A percentile compares a stretch with the other conserved stretches of the same genome.
Evolutionary conservation across 2,888 invertebrate species (phyloP).

Genomic region (Torymus tubicola): DNA sequence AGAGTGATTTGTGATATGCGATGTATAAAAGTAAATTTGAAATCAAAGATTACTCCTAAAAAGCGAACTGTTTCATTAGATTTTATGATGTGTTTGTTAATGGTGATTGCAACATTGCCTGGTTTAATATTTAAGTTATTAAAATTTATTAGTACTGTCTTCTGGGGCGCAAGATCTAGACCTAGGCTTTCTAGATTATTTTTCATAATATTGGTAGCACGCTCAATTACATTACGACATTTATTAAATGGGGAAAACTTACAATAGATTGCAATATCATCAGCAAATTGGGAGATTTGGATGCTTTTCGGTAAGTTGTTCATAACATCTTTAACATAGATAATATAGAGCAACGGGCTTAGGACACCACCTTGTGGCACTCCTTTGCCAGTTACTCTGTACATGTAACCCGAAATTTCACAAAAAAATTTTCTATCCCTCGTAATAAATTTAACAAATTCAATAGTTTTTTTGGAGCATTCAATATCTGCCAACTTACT

Average conservation of each 20-base stretch:
- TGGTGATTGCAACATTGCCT: neutral
- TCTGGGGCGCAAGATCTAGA: neutral
- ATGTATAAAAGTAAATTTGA: neutral
- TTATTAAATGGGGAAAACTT: neutral
- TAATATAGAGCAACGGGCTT: too few relatives aligned
- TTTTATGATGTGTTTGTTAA: neutral
- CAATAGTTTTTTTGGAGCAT: neutral
- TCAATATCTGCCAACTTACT: neutral
- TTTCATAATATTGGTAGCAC: neutral
- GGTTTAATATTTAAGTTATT: neutral
- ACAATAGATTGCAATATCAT: too few relatives aligned
- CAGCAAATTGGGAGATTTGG: too few relatives aligned
- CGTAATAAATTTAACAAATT: neutral
- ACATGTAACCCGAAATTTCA: slow-evolving; percentile 27
- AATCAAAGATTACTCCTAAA: neutral
- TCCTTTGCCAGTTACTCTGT: neutral
- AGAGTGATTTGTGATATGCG: neutral
- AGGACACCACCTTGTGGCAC: too few relatives aligned
- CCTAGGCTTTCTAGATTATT: neutral
- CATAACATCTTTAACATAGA: too few relatives aligned
- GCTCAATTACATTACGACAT: neutral
- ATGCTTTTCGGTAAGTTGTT: too few relatives aligned
- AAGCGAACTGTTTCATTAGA: neutral
- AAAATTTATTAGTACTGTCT: neutral
- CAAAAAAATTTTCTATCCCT: neutral